Conservation (phyloP, 2,113 vertebrate species). For the Xiphias gladius region DNA sequence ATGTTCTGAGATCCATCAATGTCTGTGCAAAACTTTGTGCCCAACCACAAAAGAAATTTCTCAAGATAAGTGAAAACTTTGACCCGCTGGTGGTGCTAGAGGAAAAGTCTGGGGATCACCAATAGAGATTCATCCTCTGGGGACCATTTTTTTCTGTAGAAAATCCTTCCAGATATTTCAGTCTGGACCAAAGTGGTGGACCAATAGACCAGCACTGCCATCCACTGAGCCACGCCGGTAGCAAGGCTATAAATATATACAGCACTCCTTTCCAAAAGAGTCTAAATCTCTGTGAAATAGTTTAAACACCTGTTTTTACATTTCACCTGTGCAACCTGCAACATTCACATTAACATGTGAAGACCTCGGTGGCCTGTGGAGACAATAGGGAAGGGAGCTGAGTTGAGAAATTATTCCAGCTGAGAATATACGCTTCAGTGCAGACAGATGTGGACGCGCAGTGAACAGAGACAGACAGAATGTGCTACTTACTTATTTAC, state of each 20-base stretch:
- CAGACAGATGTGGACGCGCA: conserved; percentile 36
- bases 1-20: neutral
- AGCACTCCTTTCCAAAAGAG: neutral
- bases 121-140: neutral
- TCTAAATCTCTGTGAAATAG: neutral
- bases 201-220: neutral
- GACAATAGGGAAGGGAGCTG: neutral
- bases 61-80: neutral
- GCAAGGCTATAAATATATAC: neutral
- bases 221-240: too few species aligned
- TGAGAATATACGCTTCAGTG: conserved; percentile 33
- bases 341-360: neutral
- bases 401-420: conserved; percentile 32
- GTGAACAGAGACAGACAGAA: conserved; percentile 61
- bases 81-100: too few species aligned
- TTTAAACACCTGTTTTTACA: neutral
- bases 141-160: neutral
- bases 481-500: conserved; percentile 72
- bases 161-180: neutral
- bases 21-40: neutral
- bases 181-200: neutral
- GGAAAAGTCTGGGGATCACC: too few species aligned
- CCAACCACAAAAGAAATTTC: neutral
- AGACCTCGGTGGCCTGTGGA: conserved; percentile 7
- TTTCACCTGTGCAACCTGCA: neutral